Evolutionary conservation across 2,113 vertebrate genomes (phyloP).

Genomic region (Cynoglossus semilaevis): DNA sequence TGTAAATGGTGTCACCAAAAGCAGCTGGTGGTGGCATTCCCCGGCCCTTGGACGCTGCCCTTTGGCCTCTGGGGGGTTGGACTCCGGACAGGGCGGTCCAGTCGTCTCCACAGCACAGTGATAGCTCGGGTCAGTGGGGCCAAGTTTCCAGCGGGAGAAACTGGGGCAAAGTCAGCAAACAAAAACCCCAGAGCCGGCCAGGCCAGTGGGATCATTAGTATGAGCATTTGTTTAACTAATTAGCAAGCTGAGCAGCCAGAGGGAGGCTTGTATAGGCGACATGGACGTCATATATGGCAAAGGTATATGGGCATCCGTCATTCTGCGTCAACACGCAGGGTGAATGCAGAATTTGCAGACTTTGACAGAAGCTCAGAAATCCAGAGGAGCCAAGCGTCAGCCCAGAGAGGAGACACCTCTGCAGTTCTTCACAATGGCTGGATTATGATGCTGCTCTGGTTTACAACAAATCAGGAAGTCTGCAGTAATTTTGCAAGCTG

Average conservation of each 20-base stretch:
- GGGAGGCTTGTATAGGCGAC: slow-evolving; percentile 80
- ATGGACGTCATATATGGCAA: slow-evolving; percentile 64
- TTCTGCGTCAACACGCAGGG: slow-evolving; percentile 16
- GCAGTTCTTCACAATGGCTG: background rate
- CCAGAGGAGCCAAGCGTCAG: background rate
- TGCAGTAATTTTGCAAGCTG: background rate
- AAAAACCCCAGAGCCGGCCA: slow-evolving; percentile 83
- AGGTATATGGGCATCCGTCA: slow-evolving; percentile 49
- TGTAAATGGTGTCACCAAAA: slow-evolving; percentile 84
- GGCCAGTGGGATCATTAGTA: slow-evolving; percentile 83
- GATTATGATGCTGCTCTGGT: background rate
- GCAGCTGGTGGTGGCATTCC: slow-evolving; percentile 95
- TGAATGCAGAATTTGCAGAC: slow-evolving; percentile 7
- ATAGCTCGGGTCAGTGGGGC: slow-evolving; percentile 91
- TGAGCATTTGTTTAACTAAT: slow-evolving; percentile 97
- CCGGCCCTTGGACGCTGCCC: slow-evolving; percentile 83
- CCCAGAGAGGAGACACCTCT: background rate
- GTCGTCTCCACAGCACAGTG: slow-evolving; percentile 82
- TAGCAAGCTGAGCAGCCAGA: slow-evolving; percentile 91
- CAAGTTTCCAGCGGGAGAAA: slow-evolving; percentile 83
- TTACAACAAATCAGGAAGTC: slow-evolving; percentile 6
- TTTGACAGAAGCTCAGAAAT: slow-evolving; percentile 8
- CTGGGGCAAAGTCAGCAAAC: slow-evolving; percentile 77
- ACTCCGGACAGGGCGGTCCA: slow-evolving; percentile 85
- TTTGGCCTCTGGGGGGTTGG: slow-evolving; percentile 86